Evolutionary conservation across 1,140 invertebrate genomes (phyloP).

Genomic region (Euwallacea fornicatus): DNA sequence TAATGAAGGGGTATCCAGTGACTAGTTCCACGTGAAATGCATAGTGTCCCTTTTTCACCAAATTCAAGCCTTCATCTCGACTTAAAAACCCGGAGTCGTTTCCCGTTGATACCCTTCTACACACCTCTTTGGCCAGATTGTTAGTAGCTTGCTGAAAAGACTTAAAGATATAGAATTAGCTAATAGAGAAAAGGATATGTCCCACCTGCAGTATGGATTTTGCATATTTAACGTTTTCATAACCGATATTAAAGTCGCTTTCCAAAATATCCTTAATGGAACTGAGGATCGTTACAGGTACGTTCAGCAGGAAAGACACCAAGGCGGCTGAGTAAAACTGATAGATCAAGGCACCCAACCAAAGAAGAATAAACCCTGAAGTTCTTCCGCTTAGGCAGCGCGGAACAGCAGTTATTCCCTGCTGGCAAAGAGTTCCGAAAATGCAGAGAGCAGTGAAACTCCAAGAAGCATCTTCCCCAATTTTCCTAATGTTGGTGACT

Average conservation of each 20-base stretch:
- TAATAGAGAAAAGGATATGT: constrained; percentile 8
- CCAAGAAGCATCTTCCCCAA: constrained; percentile 37
- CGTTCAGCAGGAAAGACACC: constrained; percentile 68
- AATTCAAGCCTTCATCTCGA: constrained; percentile 39
- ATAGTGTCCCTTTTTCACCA: constrained; percentile 44
- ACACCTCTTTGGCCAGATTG: constrained; percentile 22
- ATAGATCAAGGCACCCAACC: constrained; percentile 65
- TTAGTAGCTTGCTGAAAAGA: constrained; percentile 11
- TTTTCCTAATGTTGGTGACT: background rate
- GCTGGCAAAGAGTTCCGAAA: constrained; percentile 45
- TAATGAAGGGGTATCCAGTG: constrained; percentile 48
- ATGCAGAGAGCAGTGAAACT: constrained; percentile 41
- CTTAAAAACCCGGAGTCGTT: constrained; percentile 38
- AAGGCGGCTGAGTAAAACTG: constrained; percentile 76
- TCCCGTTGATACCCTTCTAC: constrained; percentile 10
- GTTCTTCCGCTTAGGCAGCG: constrained; percentile 59
- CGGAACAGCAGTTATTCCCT: constrained; percentile 43
- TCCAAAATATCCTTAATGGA: constrained; percentile 53
- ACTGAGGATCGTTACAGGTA: constrained; percentile 64
- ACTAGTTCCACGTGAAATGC: constrained; percentile 47
- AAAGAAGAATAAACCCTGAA: constrained; percentile 61
- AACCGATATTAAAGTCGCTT: constrained; percentile 41
- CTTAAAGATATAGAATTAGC: background rate
- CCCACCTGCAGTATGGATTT: constrained; percentile 39
- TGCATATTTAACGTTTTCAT: constrained; percentile 42